Evolutionary conservation across 2,113 vertebrate species (phyloP), one percentile per base, ranked within the genome.

Genomic region (Tragelaphus scriptus): DNA sequence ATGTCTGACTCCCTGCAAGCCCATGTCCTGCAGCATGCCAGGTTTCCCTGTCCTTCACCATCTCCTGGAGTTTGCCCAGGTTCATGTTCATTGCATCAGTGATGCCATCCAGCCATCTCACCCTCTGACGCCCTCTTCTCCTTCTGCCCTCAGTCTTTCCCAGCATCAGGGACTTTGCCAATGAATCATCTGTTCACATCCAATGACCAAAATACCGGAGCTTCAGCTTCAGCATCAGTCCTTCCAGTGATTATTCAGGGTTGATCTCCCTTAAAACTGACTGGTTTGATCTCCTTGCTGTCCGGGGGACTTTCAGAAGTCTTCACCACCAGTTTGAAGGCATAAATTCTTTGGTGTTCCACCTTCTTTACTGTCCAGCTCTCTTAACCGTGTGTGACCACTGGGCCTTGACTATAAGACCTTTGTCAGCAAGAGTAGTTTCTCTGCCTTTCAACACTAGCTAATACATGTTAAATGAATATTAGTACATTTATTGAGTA

Each of bases 151-250:
- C 32, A 19, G 7, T 17, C 63, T 68, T n/a, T 19, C 16, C 32
- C 32, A 19, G 63, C 63, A 68, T 19, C 63, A 65, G 63, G 63
- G 63, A 65, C 16, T 65, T 17, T n/a, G 32, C 30, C 32, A 65
- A 0, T n/a, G 32, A 65, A n/a, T 65, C 1, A 0, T n/a, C 32
- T 65, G 0, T 65, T 65, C 3, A n/a, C 16, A 65, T n/a, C 32
- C 30, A n/a, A 9, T n/a, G 63, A 65, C 32, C 63, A n/a, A 65
- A n/a, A n/a, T 65, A n/a, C 30, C 0, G 0, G 32, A n/a, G 63
- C 63, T 65, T n/a, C 63, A n/a, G 32, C 32, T 65, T 65, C 15
- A 65, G 63, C 63, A 65, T 65, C 63, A 17, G 7, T 68, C 32
- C 63, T n/a, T 68, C 63, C 63, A 68, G 30, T 9, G 63, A 68